Evolutionary conservation across 2,797 vertebrate genomes (phyloP), one percentile per base, ranked within the genome.

Genomic region (Telmatherina bonti): DNA sequence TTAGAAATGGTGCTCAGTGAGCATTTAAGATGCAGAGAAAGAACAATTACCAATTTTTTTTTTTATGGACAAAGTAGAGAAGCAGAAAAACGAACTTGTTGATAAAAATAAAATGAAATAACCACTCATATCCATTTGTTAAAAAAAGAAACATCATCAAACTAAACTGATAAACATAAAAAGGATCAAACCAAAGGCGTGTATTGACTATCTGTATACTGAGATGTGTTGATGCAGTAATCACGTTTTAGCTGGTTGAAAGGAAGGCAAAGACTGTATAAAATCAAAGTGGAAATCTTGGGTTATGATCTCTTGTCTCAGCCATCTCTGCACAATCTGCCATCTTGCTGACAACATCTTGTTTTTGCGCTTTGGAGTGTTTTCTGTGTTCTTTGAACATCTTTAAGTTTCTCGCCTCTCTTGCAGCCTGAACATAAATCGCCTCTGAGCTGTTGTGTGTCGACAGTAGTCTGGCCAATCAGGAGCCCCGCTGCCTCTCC

Each of bases 281-380:
- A 51, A 22, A 51, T 51, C 47, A 51, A 51, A 51, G 47, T 51
- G 47, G 47, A 51, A 51, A 24, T 51, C 47, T 51, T 51, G 47
- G 47, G 10, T 51, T 24, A 24, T 10, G 22, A 20, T 51, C 47
- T 24, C 47, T 24, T 51, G n/a, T 51, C 22, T 51, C 22, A 11
- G 24, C n/a, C 47, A 24, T 51, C 47, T 51, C 22, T 4, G n/a
- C 47, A 22, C 47, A 5, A n/a, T 51, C 22, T 24, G 47, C 47
- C 47, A 5, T 51, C 18, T 51, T 51, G 47, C 47, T 22, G 47
- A 51, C n/a, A 51, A 22, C 47, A 51, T 51, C 47, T 51, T 12
- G n/a, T 51, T 51, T 51, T 22, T 11, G 10, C 4, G 47, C 22
- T 24, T 22, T 51, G n/a, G 18, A 5, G n/a, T 51, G 47, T n/a